A percentile compares a stretch with the other conserved stretches of the same genome.
These are phyloP conservation scores for Chondrosia reniformis DNA, from an alignment of 37 sponge, comb jelly and placozoan species.

Conservation along the genomic window DNA sequence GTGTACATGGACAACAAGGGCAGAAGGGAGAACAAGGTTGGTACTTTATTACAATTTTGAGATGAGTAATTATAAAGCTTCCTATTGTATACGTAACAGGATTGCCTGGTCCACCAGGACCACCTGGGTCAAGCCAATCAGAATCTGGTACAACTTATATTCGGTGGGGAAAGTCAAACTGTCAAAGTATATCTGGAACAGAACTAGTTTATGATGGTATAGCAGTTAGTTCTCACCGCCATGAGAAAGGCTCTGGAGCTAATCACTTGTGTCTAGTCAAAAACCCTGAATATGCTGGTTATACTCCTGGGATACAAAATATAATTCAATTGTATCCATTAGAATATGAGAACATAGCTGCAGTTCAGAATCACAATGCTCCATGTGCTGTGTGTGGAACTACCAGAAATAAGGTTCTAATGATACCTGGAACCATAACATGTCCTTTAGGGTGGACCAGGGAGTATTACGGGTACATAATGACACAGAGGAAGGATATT, in stretches of 20 bases:
- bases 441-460: slow-evolving; percentile 6
- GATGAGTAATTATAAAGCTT: no score
- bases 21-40: no score
- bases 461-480: slow-evolving; percentile 12
- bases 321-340: background rate
- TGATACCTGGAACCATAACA: slow-evolving; percentile 13
- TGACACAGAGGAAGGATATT: background rate
- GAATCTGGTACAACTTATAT: no score
- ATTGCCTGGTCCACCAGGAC: no score
- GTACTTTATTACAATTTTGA: no score
- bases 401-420: background rate
- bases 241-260: slow-evolving; percentile 1
- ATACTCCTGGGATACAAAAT: background rate
- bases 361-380: background rate
- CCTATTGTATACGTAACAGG: no score
- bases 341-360: slow-evolving; percentile 1
- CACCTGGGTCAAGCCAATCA: no score
- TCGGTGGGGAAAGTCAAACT: slow-evolving; percentile 14
- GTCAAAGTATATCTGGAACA: background rate
- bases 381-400: slow-evolving; percentile 12
- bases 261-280: slow-evolving; percentile 4
- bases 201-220: slow-evolving; percentile 18
- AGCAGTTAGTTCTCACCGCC: background rate
- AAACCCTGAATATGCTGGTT: background rate
- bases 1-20: no score